Percentiles rank a stretch among this genome's conserved stretches.
Evolutionary conservation across 1,140 invertebrate genomes (phyloP).

Genomic region (Drosophila rufa): DNA sequence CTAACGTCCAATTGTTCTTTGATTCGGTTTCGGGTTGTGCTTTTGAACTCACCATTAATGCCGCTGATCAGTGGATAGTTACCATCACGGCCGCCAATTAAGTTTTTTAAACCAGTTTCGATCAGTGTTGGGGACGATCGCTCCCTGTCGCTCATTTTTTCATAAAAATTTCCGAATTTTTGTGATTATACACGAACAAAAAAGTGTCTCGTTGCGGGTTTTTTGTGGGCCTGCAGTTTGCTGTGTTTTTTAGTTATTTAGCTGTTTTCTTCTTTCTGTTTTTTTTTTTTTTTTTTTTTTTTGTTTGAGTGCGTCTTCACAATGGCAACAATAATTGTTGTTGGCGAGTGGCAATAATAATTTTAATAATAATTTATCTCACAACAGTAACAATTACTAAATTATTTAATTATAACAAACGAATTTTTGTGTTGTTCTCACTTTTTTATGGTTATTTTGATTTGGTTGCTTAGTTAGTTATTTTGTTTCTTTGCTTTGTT

Average conservation of each 20-base stretch:
- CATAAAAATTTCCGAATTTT: slow-evolving; percentile 82
- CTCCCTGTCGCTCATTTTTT: slow-evolving; percentile 91
- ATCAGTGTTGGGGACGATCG: slow-evolving; percentile 91
- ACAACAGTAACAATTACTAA: slow-evolving; percentile 59
- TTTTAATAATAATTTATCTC: slow-evolving; percentile 37
- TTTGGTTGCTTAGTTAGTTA: slow-evolving; percentile 56
- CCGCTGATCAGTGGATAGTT: slow-evolving; percentile 91
- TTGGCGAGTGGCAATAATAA: slow-evolving; percentile 42
- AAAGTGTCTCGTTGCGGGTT: slow-evolving; percentile 38
- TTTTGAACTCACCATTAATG: slow-evolving; percentile 88
- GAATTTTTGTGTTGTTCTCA: slow-evolving; percentile 27
- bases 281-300: neutral
- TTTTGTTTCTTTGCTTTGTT: slow-evolving; percentile 17
- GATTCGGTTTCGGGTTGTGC: slow-evolving; percentile 1
- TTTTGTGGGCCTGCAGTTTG: slow-evolving; percentile 41
- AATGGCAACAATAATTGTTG: slow-evolving; percentile 22
- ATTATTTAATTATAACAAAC: slow-evolving; percentile 44
- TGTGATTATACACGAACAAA: slow-evolving; percentile 81
- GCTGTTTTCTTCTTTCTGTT: slow-evolving; percentile 12
- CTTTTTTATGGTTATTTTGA: slow-evolving; percentile 37
- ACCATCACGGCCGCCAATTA: slow-evolving; percentile 90
- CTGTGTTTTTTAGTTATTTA: slow-evolving; percentile 16
- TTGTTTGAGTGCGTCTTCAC: slow-evolving; percentile 27
- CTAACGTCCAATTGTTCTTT: neutral
- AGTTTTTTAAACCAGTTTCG: slow-evolving; percentile 92